Evolutionary conservation across 2,888 invertebrate species (phyloP).

Genomic region (Netelia virgata): DNA sequence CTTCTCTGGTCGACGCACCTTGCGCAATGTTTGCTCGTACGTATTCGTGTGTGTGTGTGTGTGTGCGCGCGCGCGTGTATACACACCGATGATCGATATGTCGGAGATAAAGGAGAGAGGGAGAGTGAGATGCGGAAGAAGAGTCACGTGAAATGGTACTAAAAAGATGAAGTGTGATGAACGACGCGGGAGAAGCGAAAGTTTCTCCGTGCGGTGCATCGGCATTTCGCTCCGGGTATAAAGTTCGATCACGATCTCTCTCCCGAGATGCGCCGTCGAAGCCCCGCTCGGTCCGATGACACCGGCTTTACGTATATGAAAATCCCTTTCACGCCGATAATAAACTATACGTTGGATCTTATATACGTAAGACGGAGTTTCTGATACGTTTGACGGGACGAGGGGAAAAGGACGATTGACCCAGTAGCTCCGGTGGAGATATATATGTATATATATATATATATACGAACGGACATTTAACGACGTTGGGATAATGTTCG

Average conservation of each 20-base stretch:
- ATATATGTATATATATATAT: not conserved
- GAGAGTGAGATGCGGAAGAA: conserved; percentile 52
- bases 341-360: conserved; percentile 36
- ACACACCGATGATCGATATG: not conserved
- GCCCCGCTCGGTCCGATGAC: conserved; percentile 27
- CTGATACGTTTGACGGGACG: not conserved
- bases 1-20: conserved; percentile 56
- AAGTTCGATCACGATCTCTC: conserved; percentile 63
- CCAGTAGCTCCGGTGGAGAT: conserved; percentile 28
- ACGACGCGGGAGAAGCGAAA: conserved; percentile 61
- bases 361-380: not conserved
- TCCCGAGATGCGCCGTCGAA: not conserved
- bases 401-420: conserved; percentile 31
- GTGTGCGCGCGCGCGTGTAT: not conserved
- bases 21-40: conserved; percentile 42
- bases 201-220: conserved; percentile 23
- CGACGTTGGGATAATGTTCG: not conserved
- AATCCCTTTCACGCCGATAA: conserved; percentile 54
- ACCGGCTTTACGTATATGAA: conserved; percentile 40
- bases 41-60: too few species aligned
- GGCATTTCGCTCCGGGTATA: conserved; percentile 31
- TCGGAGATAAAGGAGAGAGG: conserved; percentile 3
- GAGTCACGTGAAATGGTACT: conserved; percentile 9
- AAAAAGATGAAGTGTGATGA: conserved; percentile 36
- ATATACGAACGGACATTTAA: not conserved